Evolutionary conservation across 2,888 invertebrate species (phyloP), one percentile per base, ranked within the genome.

Genomic region (Pachliopta kotzebuea): DNA sequence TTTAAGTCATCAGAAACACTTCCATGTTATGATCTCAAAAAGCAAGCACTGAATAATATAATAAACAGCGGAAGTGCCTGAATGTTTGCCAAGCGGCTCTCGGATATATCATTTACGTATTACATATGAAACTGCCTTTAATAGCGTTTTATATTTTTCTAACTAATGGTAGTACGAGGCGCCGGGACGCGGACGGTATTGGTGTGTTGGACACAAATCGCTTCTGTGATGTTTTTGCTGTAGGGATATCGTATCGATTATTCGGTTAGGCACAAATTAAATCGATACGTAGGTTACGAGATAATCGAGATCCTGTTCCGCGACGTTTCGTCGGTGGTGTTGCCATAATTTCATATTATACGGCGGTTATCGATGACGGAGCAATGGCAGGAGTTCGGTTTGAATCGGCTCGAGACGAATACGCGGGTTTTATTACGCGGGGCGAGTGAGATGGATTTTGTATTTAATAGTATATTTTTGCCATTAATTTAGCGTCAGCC

Each of bases 131-230:
- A 84, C 81, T 83, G 88, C 86, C 85, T 88, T 79, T 83, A 72
- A 81, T 85, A 88, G 86, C 84, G 83, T 88, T 89, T 89, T 88
- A 81, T 89, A 90, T 88, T 79, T 87, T 88, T 88, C 85, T 87
- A 84, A 84, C 85, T 87, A 62, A 60, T 37, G 68, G 82, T 85
- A 83, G 82, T 73, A 74, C 70, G 77, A 72, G 74, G 77, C 78
- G 79, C 76, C 76, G 80, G 74, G 77, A 75, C 78, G 80, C 76
- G 77, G 77, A 70, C 70, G 69, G 66, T 63, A 68, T 61, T 31
- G 73, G 77, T 77, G 83, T 83, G 82, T 82, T 74, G 81, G 82
- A 84, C 85, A 84, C 85, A 77, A 80, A 76, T 81, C 77, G 89
- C 89, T 89, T 88, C 84, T 88, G 90, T 86, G 88, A 86, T 88